Evolutionary conservation across 2,888 invertebrate species (phyloP).

Genomic region (Coenonympha glycerion): DNA sequence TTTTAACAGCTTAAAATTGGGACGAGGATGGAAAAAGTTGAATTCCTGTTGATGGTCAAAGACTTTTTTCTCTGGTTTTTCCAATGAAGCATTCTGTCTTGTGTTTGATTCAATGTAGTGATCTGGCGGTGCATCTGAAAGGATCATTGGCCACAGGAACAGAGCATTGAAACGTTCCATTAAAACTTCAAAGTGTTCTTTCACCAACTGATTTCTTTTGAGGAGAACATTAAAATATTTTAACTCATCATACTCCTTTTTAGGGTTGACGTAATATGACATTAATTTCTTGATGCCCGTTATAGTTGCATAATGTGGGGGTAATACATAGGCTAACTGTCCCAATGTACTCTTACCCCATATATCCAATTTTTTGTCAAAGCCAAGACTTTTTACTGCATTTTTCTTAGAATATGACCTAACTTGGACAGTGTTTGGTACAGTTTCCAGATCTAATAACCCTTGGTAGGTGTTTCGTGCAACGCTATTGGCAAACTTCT

Average conservation of each 20-base stretch:
- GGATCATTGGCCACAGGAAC: slow-evolving; percentile 55
- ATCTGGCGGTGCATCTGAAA: slow-evolving; percentile 37
- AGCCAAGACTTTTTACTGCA: slow-evolving; percentile 25
- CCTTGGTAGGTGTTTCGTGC: slow-evolving; percentile 36
- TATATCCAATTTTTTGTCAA: slow-evolving; percentile 38
- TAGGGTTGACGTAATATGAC: slow-evolving; percentile 31
- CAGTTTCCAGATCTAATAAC: slow-evolving; percentile 31
- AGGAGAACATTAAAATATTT: slow-evolving; percentile 35
- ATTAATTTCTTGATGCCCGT: slow-evolving; percentile 53
- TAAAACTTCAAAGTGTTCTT: slow-evolving; percentile 37
- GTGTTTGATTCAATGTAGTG: neutral
- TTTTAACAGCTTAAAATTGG: neutral
- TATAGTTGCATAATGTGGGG: slow-evolving; percentile 54
- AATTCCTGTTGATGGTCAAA: slow-evolving; percentile 6
- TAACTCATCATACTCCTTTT: slow-evolving; percentile 18
- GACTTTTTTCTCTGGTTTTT: slow-evolving; percentile 1
- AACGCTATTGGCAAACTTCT: slow-evolving; percentile 35
- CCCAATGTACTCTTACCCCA: slow-evolving; percentile 43
- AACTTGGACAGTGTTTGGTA: slow-evolving; percentile 35
- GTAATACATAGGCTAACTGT: slow-evolving; percentile 42
- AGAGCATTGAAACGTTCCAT: slow-evolving; percentile 48
- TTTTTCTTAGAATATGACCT: slow-evolving; percentile 54
- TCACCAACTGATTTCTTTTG: slow-evolving; percentile 39
- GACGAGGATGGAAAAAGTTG: neutral
- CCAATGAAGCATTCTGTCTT: neutral